Conservation (phyloP, 2,888 invertebrate species). For the Elegia similella region DNA sequence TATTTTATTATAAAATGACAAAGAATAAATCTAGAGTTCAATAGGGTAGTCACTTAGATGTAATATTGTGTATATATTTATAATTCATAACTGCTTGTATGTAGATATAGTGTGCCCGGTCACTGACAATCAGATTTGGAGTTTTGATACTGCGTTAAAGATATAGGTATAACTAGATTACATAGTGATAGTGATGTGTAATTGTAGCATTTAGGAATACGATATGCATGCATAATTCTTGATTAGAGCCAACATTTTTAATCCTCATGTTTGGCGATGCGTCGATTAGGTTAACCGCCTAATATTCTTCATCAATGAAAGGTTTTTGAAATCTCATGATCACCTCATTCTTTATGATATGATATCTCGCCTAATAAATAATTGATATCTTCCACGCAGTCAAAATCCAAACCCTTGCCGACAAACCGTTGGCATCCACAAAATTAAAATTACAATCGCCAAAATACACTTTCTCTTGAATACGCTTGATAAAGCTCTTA, state of each 20-base stretch:
- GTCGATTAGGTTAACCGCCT: too few species aligned
- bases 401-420: background rate
- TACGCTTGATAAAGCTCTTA: constrained; percentile 62
- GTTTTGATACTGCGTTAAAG: background rate
- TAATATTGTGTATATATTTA: constrained; percentile 70
- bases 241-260: too few species aligned
- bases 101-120: constrained; percentile 47
- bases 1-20: constrained; percentile 88
- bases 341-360: too few species aligned
- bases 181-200: too few species aligned
- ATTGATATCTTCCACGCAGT: background rate
- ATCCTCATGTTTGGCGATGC: too few species aligned
- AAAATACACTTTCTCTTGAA: constrained; percentile 62
- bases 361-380: background rate
- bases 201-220: too few species aligned
- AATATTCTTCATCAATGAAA: too few species aligned
- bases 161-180: too few species aligned
- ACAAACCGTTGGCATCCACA: constrained; percentile 43
- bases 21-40: constrained; percentile 87
- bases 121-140: constrained; percentile 19
- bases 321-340: too few species aligned
- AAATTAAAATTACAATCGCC: constrained; percentile 61
- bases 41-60: constrained; percentile 77
- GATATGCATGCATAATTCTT: too few species aligned
- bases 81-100: constrained; percentile 65